These are phyloP conservation scores for Lamprotornis superbus DNA, from an alignment of 2,113 vertebrate species.

Conservation along the genomic window DNA sequence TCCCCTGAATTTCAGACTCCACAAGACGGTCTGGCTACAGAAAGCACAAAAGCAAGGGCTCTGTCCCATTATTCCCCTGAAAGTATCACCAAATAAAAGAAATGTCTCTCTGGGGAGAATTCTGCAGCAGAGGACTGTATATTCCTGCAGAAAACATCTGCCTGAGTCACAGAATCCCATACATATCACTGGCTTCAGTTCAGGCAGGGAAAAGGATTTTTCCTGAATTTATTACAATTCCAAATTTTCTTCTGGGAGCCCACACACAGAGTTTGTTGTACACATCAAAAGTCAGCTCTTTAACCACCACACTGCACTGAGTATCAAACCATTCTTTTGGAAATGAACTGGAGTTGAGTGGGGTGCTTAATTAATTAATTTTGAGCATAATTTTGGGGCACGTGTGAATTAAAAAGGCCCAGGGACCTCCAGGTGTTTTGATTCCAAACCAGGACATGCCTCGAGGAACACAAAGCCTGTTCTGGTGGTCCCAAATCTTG, in stretches of 20 bases:
- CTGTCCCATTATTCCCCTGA: not conserved
- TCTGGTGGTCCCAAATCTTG: not conserved
- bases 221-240: not conserved
- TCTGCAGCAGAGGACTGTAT: not conserved
- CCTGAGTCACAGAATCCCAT: not conserved
- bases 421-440: not conserved
- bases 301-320: not conserved
- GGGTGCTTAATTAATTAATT: not conserved
- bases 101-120: not conserved
- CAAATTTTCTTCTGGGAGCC: not conserved
- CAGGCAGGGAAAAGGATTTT: not conserved
- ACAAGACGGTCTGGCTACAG: not conserved
- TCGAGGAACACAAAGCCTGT: not conserved
- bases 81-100: not conserved
- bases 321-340: not conserved
- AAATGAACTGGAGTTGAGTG: not conserved
- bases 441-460: not conserved
- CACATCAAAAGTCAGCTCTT: not conserved
- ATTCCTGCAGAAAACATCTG: not conserved
- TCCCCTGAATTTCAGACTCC: not conserved
- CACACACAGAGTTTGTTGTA: accelerated
- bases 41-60: not conserved
- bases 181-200: not conserved
- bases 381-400: not conserved
- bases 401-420: not conserved